Conservation (phyloP, 2,113 vertebrate species). For the Egretta garzetta region DNA sequence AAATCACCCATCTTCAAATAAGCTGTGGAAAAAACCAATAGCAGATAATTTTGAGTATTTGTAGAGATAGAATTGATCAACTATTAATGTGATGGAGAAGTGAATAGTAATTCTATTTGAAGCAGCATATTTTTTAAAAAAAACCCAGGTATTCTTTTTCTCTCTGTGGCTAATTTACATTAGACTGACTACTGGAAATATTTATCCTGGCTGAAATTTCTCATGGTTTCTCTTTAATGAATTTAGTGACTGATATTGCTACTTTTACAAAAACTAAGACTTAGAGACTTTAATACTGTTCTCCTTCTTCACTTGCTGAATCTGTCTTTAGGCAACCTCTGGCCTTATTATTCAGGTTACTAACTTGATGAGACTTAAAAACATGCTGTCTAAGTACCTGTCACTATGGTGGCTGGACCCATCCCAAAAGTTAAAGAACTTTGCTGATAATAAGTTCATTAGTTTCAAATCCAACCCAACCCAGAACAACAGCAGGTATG, state of each 20-base stretch:
- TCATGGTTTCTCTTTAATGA: background rate
- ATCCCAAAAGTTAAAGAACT: background rate
- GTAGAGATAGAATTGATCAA: background rate
- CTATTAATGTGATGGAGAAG: background rate
- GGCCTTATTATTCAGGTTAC: background rate
- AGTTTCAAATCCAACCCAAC: background rate
- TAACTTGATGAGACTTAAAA: background rate
- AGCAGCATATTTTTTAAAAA: background rate
- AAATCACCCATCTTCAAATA: conserved; percentile 94
- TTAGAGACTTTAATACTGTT: background rate
- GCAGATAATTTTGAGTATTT: background rate
- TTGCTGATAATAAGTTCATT: background rate
- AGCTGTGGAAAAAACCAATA: conserved; percentile 69
- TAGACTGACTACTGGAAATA: background rate
- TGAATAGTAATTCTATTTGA: background rate
- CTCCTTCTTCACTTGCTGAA: background rate
- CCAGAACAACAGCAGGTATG: background rate
- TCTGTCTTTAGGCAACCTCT: background rate
- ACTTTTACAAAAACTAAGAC: background rate
- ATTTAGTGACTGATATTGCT: background rate
- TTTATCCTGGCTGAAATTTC: background rate
- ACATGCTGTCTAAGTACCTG: background rate
- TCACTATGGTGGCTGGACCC: background rate
- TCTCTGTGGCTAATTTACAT: background rate
- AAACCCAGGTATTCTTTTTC: background rate